A percentile compares a stretch with the other conserved stretches of the same genome.
Conservation (phyloP, 2,797 vertebrate species). For the Malurus leucopterus region DNA sequence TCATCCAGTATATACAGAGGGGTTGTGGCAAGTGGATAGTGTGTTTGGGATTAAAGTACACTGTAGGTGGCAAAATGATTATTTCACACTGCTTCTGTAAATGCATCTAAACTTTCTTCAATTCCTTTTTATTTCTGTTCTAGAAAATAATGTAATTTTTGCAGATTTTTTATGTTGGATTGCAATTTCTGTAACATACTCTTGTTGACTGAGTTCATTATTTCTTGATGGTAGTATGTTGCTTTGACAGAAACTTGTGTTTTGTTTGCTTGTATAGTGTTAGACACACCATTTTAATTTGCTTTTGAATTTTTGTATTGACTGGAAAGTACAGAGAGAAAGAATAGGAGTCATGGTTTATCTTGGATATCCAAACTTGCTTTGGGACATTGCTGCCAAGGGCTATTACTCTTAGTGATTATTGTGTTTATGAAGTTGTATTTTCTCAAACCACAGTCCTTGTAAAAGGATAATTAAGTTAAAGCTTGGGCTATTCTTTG, state of each 20-base stretch:
- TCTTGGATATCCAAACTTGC: conserved; percentile 47
- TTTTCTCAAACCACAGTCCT: conserved; percentile 59
- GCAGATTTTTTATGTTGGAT: not conserved
- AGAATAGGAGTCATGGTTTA: conserved; percentile 49
- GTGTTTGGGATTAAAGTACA: not conserved
- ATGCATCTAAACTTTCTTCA: not conserved
- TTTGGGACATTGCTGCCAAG: conserved; percentile 27
- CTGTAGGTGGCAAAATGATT: not conserved
- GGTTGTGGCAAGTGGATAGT: not conserved
- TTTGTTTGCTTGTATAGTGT: not conserved
- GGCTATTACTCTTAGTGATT: conserved; percentile 39
- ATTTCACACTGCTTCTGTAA: not conserved
- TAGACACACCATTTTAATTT: not conserved
- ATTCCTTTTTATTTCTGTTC: not conserved
- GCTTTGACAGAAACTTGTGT: not conserved
- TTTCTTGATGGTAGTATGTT: not conserved
- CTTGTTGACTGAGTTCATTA: not conserved
- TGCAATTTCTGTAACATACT: not conserved
- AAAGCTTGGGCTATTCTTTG: conserved; percentile 25
- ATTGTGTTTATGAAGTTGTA: conserved; percentile 35
- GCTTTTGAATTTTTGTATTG: conserved; percentile 33
- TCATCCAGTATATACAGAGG: not conserved
- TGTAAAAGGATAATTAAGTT: conserved; percentile 57
- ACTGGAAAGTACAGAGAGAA: conserved; percentile 34
- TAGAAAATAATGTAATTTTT: not conserved